These are phyloP conservation scores for Damaliscus lunatus DNA, from an alignment of 2,113 vertebrate species.

Conservation along the genomic window DNA sequence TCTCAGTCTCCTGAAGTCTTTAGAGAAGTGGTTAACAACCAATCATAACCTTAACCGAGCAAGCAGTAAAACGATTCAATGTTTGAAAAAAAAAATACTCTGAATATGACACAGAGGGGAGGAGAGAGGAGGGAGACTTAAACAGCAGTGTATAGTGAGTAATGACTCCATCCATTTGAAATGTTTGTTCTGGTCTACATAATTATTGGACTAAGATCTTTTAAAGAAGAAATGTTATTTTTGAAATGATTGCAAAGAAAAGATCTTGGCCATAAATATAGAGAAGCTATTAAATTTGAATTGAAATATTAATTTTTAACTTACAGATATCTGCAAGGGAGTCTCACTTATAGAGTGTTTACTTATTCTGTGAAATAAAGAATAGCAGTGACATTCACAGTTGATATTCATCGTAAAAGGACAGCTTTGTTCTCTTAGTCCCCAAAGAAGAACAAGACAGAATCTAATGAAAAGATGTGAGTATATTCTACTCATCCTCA, in stretches of 20 bases:
- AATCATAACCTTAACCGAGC: constrained; percentile 74
- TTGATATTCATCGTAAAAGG: background rate
- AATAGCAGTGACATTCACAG: background rate
- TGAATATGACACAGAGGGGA: background rate
- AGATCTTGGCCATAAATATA: background rate
- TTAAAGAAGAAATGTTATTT: constrained; percentile 11
- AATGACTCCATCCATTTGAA: background rate
- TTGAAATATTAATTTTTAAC: background rate
- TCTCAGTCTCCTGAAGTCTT: constrained; percentile 80
- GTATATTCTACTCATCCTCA: background rate
- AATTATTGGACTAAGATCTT: background rate
- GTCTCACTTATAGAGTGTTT: background rate
- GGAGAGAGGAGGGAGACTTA: background rate
- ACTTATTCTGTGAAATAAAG: background rate
- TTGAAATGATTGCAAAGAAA: background rate
- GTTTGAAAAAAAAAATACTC: constrained; percentile 25
- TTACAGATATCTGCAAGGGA: background rate
- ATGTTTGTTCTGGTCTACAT: background rate
- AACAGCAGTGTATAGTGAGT: background rate
- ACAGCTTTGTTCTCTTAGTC: background rate
- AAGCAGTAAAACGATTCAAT: background rate
- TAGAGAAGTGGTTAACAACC: constrained; percentile 82
- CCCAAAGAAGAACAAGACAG: background rate
- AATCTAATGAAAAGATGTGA: background rate
- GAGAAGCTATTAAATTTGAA: background rate